Conservation (phyloP, 2,113 vertebrate genomes). For the Melanerpes formicivorus region DNA sequence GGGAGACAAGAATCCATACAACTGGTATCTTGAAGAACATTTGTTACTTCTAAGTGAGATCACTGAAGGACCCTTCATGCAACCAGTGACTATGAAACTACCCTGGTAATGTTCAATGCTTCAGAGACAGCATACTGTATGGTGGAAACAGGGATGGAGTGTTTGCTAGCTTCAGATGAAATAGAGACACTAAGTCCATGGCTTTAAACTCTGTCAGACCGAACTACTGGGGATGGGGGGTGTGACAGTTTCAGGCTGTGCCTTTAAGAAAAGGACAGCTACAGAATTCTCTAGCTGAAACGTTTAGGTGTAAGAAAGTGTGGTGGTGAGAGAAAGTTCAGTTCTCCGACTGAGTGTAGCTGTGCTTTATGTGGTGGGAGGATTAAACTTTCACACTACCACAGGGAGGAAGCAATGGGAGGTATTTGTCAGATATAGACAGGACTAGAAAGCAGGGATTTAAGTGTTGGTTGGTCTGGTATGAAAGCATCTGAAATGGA, state of each 20-base stretch:
- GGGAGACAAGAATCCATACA: neutral
- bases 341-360: too few species aligned
- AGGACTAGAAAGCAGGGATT: neutral
- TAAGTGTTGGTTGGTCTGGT: neutral
- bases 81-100: neutral
- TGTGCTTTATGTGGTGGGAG: too few species aligned
- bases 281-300: too few species aligned
- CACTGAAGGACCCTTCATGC: neutral
- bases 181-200: neutral
- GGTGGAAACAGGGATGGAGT: neutral
- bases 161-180: neutral
- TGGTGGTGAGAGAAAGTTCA: too few species aligned
- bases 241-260: too few species aligned
- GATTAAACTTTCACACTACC: too few species aligned
- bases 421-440: neutral
- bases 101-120: neutral
- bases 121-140: rapidly evolving
- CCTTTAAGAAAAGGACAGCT: too few species aligned
- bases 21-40: neutral
- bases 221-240: neutral
- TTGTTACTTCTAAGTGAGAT: neutral
- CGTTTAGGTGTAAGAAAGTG: too few species aligned
- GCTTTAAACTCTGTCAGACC: neutral
- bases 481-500: neutral
- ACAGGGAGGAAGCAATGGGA: neutral